Percentiles rank a stretch among this genome's conserved stretches.
phyloP scores from a whole-genome alignment of 2,797 vertebrate genomes.

The Artibeus lituratus region DNA sequence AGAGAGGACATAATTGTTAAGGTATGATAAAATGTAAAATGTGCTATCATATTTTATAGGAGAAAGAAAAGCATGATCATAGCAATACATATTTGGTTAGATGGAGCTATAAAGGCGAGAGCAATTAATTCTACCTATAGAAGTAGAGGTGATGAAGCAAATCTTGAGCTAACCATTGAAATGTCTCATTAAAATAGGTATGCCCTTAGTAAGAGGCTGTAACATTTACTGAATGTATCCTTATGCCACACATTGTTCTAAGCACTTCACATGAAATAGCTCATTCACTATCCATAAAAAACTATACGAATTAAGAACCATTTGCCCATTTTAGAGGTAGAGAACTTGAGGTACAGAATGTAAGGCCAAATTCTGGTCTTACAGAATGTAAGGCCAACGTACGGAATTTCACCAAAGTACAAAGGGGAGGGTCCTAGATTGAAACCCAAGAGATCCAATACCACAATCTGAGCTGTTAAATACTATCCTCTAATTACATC shows the following conservation, averaged over 20 bases:
- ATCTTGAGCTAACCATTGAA: neutral
- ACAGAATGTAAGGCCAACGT: too few relatives aligned
- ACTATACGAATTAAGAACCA: neutral
- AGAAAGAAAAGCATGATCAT: too few relatives aligned
- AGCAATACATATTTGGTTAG: neutral
- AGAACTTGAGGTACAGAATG: neutral
- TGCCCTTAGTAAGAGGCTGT: neutral
- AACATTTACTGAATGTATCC: neutral
- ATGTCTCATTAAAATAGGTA: neutral
- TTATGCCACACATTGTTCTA: neutral
- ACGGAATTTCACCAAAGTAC: neutral
- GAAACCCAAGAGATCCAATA: neutral
- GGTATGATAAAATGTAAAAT: neutral
- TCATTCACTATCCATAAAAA: neutral
- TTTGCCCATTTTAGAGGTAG: fast-evolving
- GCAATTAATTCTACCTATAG: neutral
- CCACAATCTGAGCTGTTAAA: neutral
- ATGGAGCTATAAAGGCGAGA: neutral
- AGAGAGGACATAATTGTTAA: neutral
- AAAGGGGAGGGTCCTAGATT: fast-evolving
- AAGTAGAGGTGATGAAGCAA: neutral
- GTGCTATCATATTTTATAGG: neutral
- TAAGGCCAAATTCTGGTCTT: too few relatives aligned
- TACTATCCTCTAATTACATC: neutral
- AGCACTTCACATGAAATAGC: neutral